Evolutionary conservation across 2,888 invertebrate species (phyloP).

Genomic region (Helleia helle): DNA sequence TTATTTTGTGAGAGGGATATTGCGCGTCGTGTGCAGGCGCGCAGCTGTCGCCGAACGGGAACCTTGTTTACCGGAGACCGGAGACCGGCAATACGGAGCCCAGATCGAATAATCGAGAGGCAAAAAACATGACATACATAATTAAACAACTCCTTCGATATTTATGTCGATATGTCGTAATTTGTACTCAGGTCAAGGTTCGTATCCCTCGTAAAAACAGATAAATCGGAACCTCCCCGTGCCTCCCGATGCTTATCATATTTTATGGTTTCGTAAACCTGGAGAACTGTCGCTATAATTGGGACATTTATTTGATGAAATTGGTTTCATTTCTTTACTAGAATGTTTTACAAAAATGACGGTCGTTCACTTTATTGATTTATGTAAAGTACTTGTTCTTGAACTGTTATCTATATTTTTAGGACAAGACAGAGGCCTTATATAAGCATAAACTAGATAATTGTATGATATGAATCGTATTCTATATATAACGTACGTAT

Average conservation of each 20-base stretch:
- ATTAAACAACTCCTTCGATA: too few species aligned
- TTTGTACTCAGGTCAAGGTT: conserved; percentile 43
- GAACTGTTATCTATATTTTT: too few species aligned
- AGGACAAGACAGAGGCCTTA: too few species aligned
- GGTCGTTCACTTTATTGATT: neutral
- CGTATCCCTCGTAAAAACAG: conserved; percentile 60
- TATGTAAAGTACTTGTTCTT: too few species aligned
- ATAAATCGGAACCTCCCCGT: conserved; percentile 57
- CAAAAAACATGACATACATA: too few species aligned
- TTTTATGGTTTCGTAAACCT: conserved; percentile 58
- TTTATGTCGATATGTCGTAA: neutral
- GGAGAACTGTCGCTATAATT: conserved; percentile 47
- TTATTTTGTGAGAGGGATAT: conserved; percentile 71
- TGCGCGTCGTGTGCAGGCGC: conserved; percentile 68
- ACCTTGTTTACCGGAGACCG: conserved; percentile 52
- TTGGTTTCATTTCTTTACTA: conserved; percentile 17
- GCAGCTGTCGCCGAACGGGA: conserved; percentile 47
- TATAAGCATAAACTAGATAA: too few species aligned
- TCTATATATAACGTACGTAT: too few species aligned
- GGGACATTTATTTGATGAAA: conserved; percentile 34
- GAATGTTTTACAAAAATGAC: conserved; percentile 4
- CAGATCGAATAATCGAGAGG: conserved; percentile 33
- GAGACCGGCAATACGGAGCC: conserved; percentile 34
- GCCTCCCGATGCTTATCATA: conserved; percentile 61
- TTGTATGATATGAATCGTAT: too few species aligned